These are phyloP conservation scores for Dicaeum eximium DNA, from an alignment of 2,113 vertebrate genomes.

Conservation along the genomic window DNA sequence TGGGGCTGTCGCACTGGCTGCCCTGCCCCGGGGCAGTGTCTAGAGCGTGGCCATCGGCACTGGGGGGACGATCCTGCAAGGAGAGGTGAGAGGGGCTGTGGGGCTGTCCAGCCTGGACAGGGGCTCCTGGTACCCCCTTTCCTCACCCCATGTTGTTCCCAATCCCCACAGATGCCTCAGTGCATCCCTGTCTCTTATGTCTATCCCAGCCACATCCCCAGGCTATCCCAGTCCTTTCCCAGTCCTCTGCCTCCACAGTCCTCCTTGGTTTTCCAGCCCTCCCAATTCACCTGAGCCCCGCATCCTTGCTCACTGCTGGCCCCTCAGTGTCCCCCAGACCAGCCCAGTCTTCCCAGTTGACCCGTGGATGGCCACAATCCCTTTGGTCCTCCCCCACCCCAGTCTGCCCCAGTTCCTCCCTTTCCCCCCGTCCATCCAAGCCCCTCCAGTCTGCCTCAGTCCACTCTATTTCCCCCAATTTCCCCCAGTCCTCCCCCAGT, in stretches of 20 bases:
- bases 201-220: background rate
- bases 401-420: too few species aligned
- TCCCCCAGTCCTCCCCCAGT: background rate
- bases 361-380: too few species aligned
- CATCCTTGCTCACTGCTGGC: background rate
- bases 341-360: background rate
- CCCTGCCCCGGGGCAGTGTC: slow-evolving; percentile 37
- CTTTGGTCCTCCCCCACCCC: too few species aligned
- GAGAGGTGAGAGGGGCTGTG: background rate
- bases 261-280: background rate
- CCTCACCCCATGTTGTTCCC: too few species aligned
- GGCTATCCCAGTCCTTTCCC: too few species aligned
- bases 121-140: too few species aligned
- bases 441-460: too few species aligned
- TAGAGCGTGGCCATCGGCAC: slow-evolving; percentile 60
- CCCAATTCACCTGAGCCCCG: rapidly evolving
- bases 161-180: too few species aligned
- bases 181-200: background rate
- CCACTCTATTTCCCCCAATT: background rate
- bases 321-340: background rate
- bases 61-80: slow-evolving; percentile 70
- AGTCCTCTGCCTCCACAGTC: background rate
- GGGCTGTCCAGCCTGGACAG: background rate
- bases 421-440: rapidly evolving
- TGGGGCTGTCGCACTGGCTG: slow-evolving; percentile 73